Evolutionary conservation across 1,140 invertebrate species (phyloP).

Genomic region (Anadara kagoshimensis): DNA sequence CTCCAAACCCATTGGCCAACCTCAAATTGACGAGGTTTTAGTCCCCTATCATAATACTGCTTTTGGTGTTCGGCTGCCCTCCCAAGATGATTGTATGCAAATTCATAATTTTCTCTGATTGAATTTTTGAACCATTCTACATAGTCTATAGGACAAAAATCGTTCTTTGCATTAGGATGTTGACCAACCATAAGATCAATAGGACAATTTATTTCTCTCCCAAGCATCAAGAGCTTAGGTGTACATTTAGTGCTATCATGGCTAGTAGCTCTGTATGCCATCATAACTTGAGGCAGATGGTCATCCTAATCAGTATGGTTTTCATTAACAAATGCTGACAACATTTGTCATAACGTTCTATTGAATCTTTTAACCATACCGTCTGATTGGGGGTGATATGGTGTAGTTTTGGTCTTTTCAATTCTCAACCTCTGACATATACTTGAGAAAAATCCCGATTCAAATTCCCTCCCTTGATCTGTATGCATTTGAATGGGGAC

Average conservation of each 20-base stretch:
- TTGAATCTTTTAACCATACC: no score
- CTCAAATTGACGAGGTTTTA: no score
- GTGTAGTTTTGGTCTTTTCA: slow-evolving; percentile 47
- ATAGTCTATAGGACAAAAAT: slow-evolving; percentile 4
- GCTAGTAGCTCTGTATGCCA: no score
- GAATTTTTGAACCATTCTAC: slow-evolving; percentile 2
- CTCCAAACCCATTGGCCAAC: no score
- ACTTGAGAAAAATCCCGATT: slow-evolving; percentile 41
- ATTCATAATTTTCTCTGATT: neutral
- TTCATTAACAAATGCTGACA: no score
- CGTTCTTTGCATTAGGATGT: neutral
- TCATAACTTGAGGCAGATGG: no score
- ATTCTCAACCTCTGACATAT: slow-evolving; percentile 43
- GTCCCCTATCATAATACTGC: no score
- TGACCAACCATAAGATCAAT: neutral
- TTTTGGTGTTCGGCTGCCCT: no score
- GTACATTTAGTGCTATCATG: neutral
- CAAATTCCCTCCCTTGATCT: no score
- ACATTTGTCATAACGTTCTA: slow-evolving; percentile 48
- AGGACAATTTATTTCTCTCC: neutral
- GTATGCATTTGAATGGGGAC: no score
- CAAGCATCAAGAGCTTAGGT: neutral
- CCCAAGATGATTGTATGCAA: neutral
- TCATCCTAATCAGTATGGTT: no score
- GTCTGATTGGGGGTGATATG: slow-evolving; percentile 50